phyloP scores from a whole-genome alignment of 2,797 vertebrate species.

The Florisuga fusca region DNA sequence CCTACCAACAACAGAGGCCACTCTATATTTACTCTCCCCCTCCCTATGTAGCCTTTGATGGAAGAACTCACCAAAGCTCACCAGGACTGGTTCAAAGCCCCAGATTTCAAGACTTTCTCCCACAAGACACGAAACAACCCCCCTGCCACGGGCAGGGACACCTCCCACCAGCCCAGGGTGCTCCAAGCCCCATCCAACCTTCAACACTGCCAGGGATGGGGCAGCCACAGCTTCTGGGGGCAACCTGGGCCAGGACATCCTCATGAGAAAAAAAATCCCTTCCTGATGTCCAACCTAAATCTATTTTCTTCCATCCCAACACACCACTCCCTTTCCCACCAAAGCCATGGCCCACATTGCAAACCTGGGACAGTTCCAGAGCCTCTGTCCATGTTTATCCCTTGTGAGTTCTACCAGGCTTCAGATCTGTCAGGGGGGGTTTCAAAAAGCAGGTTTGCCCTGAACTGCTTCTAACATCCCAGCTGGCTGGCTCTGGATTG shows the following conservation, averaged over 20 bases:
- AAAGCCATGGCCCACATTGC: background rate
- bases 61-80: background rate
- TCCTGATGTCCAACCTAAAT: too few species aligned
- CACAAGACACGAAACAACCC: background rate
- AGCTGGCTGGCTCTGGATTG: background rate
- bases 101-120: background rate
- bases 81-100: background rate
- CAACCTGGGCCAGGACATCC: too few species aligned
- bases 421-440: accelerated
- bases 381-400: accelerated
- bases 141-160: too few species aligned
- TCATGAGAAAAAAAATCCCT: too few species aligned
- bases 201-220: too few species aligned
- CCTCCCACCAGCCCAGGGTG: too few species aligned
- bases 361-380: background rate
- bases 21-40: background rate
- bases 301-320: background rate
- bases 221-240: too few species aligned
- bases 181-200: too few species aligned
- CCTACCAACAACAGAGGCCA: background rate
- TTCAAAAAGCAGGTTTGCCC: background rate
- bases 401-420: background rate
- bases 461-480: background rate
- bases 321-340: background rate
- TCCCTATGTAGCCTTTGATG: background rate